Conservation (phyloP, 2,113 vertebrate species). For the Grammatotria lemairii region DNA sequence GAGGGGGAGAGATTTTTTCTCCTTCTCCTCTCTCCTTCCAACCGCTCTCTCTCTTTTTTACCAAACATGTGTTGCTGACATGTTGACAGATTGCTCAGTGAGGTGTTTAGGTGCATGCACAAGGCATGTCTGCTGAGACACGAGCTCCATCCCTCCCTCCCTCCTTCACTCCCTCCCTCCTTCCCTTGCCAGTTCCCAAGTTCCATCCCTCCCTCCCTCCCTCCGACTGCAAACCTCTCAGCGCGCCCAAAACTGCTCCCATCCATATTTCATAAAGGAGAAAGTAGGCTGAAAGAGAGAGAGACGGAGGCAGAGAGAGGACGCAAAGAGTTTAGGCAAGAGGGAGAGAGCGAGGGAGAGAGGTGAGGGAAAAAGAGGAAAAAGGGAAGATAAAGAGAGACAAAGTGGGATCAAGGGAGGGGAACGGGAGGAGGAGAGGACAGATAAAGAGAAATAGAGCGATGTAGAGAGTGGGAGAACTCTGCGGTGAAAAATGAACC, state of each 20-base stretch:
- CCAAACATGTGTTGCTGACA: conserved; percentile 99
- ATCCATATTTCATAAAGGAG: conserved; percentile 98
- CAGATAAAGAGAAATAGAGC: conserved; percentile 60
- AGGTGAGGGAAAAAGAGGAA: conserved; percentile 37
- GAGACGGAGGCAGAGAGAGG: conserved; percentile 27
- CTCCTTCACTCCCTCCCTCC: background rate
- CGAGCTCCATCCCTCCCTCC: conserved; percentile 39
- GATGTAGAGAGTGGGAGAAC: conserved; percentile 55
- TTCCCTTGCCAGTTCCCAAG: background rate
- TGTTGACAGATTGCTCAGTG: conserved; percentile 99
- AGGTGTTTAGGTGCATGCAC: conserved; percentile 99
- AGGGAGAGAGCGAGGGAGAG: conserved; percentile 4
- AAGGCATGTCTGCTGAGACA: conserved; percentile 95
- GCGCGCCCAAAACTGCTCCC: conserved; percentile 92
- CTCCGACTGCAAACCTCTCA: conserved; percentile 90
- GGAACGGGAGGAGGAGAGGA: conserved; percentile 53
- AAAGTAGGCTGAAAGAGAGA: conserved; percentile 77
- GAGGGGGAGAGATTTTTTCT: conserved; percentile 74
- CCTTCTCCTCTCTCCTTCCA: conserved; percentile 30
- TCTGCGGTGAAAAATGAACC: conserved; percentile 84
- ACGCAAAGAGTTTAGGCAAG: conserved; percentile 46
- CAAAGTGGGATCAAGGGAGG: conserved; percentile 69
- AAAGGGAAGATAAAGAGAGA: conserved; percentile 78
- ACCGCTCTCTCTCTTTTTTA: conserved; percentile 78
- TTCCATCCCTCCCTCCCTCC: conserved; percentile 12